Percentiles rank a stretch among this genome's conserved stretches.
Evolutionary conservation across 1,140 invertebrate species (phyloP).

Genomic region (Drosophila trapezifrons): DNA sequence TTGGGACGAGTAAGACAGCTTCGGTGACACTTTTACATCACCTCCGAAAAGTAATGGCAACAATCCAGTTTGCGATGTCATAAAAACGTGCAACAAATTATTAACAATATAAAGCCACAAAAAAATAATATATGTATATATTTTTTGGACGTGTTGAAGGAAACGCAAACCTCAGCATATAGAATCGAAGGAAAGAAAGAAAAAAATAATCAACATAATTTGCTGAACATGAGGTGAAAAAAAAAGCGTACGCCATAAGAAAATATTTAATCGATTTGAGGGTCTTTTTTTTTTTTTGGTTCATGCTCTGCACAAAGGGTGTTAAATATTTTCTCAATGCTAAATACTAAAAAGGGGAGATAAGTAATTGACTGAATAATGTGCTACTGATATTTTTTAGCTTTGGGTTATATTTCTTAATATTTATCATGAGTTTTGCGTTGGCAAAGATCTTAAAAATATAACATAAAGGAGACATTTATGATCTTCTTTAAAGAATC

Average conservation of each 20-base stretch:
- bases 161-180: conserved; percentile 69
- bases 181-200: conserved; percentile 7
- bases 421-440: too few species aligned
- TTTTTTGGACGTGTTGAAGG: conserved; percentile 22
- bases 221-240: conserved; percentile 42
- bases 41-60: conserved; percentile 20
- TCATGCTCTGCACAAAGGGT: not conserved
- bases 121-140: conserved; percentile 14
- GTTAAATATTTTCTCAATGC: not conserved
- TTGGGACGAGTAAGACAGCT: conserved; percentile 22
- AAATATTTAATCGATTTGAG: conserved; percentile 39
- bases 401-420: too few species aligned
- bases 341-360: too few species aligned
- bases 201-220: conserved; percentile 27
- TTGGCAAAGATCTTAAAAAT: too few species aligned
- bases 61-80: conserved; percentile 55
- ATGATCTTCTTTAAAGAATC: too few species aligned
- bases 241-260: conserved; percentile 34
- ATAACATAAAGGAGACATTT: too few species aligned
- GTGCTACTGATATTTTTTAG: too few species aligned
- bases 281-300: not conserved
- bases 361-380: too few species aligned
- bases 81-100: conserved; percentile 56
- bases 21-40: conserved; percentile 40
- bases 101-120: conserved; percentile 30